A percentile compares a stretch with the other conserved stretches of the same genome.
These are phyloP conservation scores for Synergus japonicus DNA, from an alignment of 2,888 invertebrate genomes.

Conservation along the genomic window DNA sequence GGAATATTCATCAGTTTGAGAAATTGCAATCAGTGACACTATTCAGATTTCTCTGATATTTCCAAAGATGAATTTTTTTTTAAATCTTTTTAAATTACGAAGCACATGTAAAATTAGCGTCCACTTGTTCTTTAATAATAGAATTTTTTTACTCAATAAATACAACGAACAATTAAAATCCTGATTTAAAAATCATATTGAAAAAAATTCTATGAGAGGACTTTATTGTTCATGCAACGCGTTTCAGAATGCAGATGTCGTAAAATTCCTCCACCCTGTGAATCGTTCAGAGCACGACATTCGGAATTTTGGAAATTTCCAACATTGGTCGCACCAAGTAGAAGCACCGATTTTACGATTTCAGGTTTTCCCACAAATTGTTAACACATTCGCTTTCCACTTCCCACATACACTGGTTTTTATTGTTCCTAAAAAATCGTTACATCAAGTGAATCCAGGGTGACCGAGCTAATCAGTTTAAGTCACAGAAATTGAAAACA, in stretches of 20 bases:
- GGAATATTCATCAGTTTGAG: constrained; percentile 23
- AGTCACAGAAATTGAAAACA: not conserved
- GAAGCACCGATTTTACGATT: constrained; percentile 26
- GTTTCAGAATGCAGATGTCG: constrained; percentile 24
- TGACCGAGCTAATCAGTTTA: constrained; percentile 26
- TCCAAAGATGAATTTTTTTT: not conserved
- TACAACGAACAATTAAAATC: too few relatives aligned
- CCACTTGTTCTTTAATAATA: too few relatives aligned
- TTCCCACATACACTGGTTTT: constrained; percentile 26
- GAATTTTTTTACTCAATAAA: too few relatives aligned
- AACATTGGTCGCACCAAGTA: constrained; percentile 31
- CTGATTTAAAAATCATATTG: not conserved
- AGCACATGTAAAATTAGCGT: not conserved
- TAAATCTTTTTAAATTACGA: not conserved
- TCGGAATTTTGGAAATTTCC: not conserved
- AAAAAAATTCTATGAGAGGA: not conserved
- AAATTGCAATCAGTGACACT: constrained; percentile 12
- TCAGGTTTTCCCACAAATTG: not conserved
- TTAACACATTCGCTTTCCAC: constrained; percentile 10
- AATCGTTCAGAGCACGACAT: constrained; percentile 25
- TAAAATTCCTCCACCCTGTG: not conserved
- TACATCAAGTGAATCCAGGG: not conserved
- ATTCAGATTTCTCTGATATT: not conserved
- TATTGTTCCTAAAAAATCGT: not conserved
- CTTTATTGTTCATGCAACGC: not conserved